Conservation (phyloP, 2,113 vertebrate species). For the Phrynocephalus versicolor region DNA sequence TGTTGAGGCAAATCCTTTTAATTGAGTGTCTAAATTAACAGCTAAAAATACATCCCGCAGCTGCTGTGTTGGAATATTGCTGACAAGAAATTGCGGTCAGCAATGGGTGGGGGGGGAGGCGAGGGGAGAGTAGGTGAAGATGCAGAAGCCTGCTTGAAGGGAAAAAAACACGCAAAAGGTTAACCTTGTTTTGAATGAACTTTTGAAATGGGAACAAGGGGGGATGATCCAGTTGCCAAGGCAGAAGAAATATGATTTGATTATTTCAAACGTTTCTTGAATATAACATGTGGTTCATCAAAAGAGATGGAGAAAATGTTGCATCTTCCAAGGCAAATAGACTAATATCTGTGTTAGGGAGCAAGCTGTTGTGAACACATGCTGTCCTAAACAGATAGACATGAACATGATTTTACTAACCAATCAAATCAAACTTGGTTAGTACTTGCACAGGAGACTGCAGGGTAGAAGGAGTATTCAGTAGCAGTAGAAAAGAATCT, state of each 20-base stretch:
- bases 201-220: neutral
- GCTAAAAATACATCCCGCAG: constrained; percentile 67
- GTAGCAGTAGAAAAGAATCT: too few relatives aligned
- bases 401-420: too few relatives aligned
- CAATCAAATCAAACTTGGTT: too few relatives aligned
- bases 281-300: neutral
- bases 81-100: constrained; percentile 54
- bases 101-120: accelerated
- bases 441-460: too few relatives aligned
- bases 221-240: neutral
- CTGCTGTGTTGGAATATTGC: constrained; percentile 58
- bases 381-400: too few relatives aligned
- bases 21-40: constrained; percentile 61
- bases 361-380: too few relatives aligned
- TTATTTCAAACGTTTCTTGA: neutral
- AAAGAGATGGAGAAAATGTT: neutral
- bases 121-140: neutral
- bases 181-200: constrained; percentile 50
- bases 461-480: too few relatives aligned
- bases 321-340: neutral
- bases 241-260: too few relatives aligned
- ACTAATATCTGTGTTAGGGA: neutral
- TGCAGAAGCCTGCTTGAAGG: neutral
- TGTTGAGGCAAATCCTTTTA: constrained; percentile 57
- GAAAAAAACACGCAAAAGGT: neutral